Percentiles rank a stretch among this genome's conserved stretches.
Evolutionary conservation across 2,113 vertebrate genomes (phyloP).

Genomic region (Picathartes gymnocephalus): DNA sequence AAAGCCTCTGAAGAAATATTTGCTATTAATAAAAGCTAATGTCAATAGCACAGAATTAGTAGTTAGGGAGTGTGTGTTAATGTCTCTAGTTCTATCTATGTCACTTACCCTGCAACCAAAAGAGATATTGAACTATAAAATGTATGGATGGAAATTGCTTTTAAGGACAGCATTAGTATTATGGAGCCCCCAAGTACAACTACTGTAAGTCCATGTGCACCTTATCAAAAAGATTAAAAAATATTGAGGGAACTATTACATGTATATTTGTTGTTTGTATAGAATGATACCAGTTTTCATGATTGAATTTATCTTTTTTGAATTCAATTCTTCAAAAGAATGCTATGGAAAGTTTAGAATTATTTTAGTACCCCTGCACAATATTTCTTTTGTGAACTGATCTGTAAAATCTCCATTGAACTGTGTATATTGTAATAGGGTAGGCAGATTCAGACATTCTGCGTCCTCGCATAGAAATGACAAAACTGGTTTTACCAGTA

Average conservation of each 20-base stretch:
- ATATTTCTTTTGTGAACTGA: neutral
- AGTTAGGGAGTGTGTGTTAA: neutral
- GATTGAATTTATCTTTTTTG: neutral
- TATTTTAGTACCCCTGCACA: neutral
- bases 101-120: neutral
- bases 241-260: neutral
- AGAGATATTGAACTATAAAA: neutral
- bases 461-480: neutral
- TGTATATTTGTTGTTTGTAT: neutral
- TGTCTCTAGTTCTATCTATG: neutral
- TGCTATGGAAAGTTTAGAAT: neutral
- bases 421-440: neutral
- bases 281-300: neutral
- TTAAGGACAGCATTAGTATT: neutral
- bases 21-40: neutral
- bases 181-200: neutral
- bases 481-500: neutral
- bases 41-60: neutral
- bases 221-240: neutral
- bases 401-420: neutral
- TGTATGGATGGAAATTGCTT: neutral
- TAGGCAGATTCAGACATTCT: neutral
- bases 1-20: neutral
- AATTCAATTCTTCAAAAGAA: neutral
- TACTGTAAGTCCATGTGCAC: neutral